Percentiles rank a stretch among this genome's conserved stretches.
These are phyloP conservation scores for Malacoraja senta DNA, from an alignment of 2,797 vertebrate species.

Conservation along the genomic window DNA sequence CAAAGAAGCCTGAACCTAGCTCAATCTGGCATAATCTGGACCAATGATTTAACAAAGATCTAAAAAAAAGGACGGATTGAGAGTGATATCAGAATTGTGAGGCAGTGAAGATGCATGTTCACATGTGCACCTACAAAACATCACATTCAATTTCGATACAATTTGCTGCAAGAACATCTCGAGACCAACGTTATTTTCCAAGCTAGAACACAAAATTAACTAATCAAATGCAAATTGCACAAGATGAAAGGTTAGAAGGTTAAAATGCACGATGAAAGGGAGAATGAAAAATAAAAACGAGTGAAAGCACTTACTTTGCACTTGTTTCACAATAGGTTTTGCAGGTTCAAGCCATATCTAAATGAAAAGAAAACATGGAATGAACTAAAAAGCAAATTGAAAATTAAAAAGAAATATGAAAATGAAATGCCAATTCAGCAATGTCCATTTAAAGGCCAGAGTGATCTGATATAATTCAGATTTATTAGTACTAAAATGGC, in stretches of 20 bases:
- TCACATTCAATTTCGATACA: neutral
- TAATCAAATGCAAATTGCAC: neutral
- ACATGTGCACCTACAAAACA: neutral
- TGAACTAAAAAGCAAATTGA: slow-evolving; percentile 39
- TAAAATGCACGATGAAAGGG: neutral
- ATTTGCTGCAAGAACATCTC: neutral
- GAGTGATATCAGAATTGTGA: neutral
- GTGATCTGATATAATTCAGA: slow-evolving; percentile 4
- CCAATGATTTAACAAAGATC: neutral
- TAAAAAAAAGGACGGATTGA: neutral
- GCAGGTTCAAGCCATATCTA: slow-evolving; percentile 92
- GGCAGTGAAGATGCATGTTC: neutral
- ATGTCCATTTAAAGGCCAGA: neutral
- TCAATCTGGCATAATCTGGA: neutral
- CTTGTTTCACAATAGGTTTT: slow-evolving; percentile 81
- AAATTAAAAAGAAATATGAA: slow-evolving; percentile 27
- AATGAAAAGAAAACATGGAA: slow-evolving; percentile 50
- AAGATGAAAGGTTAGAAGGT: neutral
- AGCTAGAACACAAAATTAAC: neutral
- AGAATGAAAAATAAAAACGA: neutral
- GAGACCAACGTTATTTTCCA: neutral
- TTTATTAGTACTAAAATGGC: neutral
- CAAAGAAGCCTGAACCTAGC: neutral
- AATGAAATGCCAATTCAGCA: slow-evolving; percentile 40
- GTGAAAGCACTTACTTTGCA: slow-evolving; percentile 74